These are phyloP conservation scores for Aeoliscus strigatus DNA, from an alignment of 2,797 vertebrate genomes.

Conservation along the genomic window DNA sequence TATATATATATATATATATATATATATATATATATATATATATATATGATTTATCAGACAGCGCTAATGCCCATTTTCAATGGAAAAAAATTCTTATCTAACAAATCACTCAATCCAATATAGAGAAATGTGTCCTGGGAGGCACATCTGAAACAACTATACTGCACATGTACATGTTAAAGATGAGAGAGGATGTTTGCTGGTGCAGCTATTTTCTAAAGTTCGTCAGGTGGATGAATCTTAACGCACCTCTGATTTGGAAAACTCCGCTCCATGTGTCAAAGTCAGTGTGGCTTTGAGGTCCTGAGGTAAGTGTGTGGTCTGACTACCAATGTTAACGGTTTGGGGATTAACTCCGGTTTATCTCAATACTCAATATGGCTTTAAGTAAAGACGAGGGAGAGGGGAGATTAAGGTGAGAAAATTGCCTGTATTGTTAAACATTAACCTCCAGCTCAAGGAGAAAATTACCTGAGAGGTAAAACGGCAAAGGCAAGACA, in stretches of 20 bases:
- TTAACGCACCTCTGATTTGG: not conserved
- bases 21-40: too few species aligned
- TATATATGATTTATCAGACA: too few species aligned
- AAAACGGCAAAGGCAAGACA: constrained; percentile 3
- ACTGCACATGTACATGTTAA: too few species aligned
- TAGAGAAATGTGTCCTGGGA: too few species aligned
- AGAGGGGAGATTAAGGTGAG: constrained; percentile 17
- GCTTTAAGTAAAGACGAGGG: constrained; percentile 26
- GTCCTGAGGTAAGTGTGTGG: constrained; percentile 9
- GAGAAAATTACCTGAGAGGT: constrained; percentile 30
- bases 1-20: too few species aligned
- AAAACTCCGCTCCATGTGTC: not conserved
- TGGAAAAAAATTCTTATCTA: too few species aligned
- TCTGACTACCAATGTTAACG: constrained; percentile 19
- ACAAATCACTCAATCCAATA: too few species aligned
- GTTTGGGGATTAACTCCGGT: constrained; percentile 24
- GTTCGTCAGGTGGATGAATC: too few species aligned
- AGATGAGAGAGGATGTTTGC: too few species aligned
- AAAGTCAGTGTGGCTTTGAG: constrained; percentile 1
- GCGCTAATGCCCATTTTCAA: too few species aligned
- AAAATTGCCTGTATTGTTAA: constrained; percentile 17
- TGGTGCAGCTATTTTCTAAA: too few species aligned
- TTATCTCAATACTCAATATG: constrained; percentile 18
- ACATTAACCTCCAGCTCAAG: constrained; percentile 19
- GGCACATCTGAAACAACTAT: too few species aligned